These are phyloP conservation scores for Calidris pygmaea DNA, from an alignment of 2,113 vertebrate genomes.

Conservation along the genomic window DNA sequence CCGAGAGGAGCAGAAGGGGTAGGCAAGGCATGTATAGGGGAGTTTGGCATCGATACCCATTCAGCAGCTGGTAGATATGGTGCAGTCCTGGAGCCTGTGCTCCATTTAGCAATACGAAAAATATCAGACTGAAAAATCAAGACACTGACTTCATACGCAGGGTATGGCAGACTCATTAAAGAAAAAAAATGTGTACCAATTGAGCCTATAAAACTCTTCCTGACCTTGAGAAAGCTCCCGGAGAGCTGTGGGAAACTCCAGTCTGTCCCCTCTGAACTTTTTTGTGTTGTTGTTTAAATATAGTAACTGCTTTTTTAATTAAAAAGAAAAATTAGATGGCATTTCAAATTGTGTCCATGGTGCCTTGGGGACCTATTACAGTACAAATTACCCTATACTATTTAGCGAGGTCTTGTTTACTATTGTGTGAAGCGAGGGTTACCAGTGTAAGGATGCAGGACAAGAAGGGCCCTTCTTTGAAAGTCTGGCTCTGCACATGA, in stretches of 20 bases:
- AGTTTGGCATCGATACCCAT: background rate
- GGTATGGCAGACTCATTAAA: conserved; percentile 65
- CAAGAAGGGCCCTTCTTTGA: conserved; percentile 67
- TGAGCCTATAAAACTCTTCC: conserved; percentile 60
- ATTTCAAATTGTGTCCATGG: conserved; percentile 66
- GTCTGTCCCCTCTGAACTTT: conserved; percentile 40
- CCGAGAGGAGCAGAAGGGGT: background rate
- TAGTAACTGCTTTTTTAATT: conserved; percentile 69
- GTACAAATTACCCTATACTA: conserved; percentile 70
- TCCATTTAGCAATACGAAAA: background rate
- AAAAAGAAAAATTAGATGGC: conserved; percentile 66
- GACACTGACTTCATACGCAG: conserved; percentile 63
- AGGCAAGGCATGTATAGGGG: background rate
- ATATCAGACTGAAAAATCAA: conserved; percentile 60
- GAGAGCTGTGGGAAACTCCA: conserved; percentile 68
- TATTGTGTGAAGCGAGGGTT: conserved; percentile 64
- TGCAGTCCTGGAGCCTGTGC: background rate
- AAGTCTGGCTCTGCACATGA: conserved; percentile 77
- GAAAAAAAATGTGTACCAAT: conserved; percentile 27
- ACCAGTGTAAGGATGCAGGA: conserved; percentile 57
- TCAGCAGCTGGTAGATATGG: background rate
- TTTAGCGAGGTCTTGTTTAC: conserved; percentile 69
- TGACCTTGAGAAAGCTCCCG: conserved; percentile 50
- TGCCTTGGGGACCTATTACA: conserved; percentile 70
- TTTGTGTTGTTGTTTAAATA: conserved; percentile 63